A percentile compares a stretch with the other conserved stretches of the same genome.
phyloP scores from a whole-genome alignment of 2,797 vertebrate species.

The Craterocephalus amniculus region DNA sequence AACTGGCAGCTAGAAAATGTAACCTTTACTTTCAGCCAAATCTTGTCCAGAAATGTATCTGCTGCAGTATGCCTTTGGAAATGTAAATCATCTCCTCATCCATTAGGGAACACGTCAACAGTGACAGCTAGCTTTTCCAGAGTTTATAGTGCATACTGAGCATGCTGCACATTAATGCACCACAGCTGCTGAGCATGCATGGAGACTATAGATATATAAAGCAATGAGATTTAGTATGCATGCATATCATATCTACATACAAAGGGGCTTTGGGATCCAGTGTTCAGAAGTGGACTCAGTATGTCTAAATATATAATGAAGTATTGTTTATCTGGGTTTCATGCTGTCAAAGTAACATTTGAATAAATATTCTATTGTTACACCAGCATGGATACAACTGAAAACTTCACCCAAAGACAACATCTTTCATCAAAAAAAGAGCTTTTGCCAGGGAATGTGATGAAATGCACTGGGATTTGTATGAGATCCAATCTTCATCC shows the following conservation, averaged over 20 bases:
- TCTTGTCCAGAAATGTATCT: constrained; percentile 41
- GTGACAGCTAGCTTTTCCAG: constrained; percentile 61
- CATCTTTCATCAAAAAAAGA: constrained; percentile 14
- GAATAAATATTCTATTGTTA: neutral
- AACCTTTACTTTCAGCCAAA: constrained; percentile 52
- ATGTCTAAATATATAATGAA: neutral
- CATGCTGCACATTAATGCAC: constrained; percentile 70
- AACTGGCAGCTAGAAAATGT: constrained; percentile 27
- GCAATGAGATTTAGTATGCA: constrained; percentile 45
- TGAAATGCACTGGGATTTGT: constrained; percentile 34
- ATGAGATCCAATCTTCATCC: constrained; percentile 56
- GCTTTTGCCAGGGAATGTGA: constrained; percentile 13
- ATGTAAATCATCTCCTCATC: constrained; percentile 71
- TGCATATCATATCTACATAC: constrained; percentile 37
- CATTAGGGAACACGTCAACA: constrained; percentile 62
- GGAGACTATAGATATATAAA: constrained; percentile 44
- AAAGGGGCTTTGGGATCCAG: constrained; percentile 27
- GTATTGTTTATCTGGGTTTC: neutral
- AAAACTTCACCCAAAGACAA: neutral
- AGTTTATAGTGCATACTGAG: constrained; percentile 72
- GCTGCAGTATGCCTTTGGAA: constrained; percentile 47
- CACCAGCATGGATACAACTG: neutral
- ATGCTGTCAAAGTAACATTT: neutral
- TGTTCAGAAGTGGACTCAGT: constrained; percentile 12
- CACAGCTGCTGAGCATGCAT: constrained; percentile 71